phyloP scores from a whole-genome alignment of 2,113 vertebrate species.

The Scalopus aquaticus region DNA sequence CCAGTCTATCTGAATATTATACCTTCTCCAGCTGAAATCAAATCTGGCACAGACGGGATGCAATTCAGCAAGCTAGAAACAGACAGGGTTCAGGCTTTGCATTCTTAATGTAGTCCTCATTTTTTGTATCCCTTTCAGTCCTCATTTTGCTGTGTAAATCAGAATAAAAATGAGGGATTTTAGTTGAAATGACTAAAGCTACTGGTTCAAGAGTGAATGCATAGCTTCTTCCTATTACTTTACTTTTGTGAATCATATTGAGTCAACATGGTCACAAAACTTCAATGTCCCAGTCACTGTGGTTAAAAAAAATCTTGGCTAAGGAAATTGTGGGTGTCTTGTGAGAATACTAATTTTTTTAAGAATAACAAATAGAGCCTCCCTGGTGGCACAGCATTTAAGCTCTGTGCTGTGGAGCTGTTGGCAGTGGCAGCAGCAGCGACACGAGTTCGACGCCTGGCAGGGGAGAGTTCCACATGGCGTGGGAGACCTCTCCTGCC shows the following conservation, averaged over 20 bases:
- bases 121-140: too few relatives aligned
- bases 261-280: not conserved
- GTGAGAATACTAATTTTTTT: conserved; percentile 18
- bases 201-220: not conserved
- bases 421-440: too few relatives aligned
- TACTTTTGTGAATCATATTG: not conserved
- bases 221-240: not conserved
- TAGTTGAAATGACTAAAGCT: not conserved
- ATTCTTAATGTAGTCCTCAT: not conserved
- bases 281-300: not conserved
- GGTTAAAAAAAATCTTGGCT: not conserved
- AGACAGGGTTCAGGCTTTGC: not conserved
- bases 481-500: too few relatives aligned
- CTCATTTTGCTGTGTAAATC: not conserved
- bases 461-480: too few relatives aligned
- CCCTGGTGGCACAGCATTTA: too few relatives aligned
- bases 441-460: too few relatives aligned
- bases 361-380: conserved; percentile 41
- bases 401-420: too few relatives aligned
- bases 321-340: conserved; percentile 41
- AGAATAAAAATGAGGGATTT: not conserved
- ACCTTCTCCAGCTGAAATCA: not conserved
- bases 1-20: not conserved
- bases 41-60: not conserved
- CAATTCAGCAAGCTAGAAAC: not conserved